phyloP scores from a whole-genome alignment of 2,888 invertebrate species.

The Holacanthella duospinosa region DNA sequence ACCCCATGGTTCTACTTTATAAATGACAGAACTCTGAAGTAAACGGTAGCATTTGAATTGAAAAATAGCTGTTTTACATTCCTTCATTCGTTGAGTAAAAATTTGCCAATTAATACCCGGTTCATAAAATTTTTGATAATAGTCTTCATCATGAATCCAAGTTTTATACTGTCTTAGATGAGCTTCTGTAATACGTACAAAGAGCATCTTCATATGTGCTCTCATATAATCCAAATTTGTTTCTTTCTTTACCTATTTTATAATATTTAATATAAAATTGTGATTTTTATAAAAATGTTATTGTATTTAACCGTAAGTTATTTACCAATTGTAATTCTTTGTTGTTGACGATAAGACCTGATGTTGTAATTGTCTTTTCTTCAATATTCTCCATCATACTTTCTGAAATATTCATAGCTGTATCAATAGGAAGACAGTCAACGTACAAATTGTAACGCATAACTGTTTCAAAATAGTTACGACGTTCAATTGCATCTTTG shows the following conservation, averaged over 20 bases:
- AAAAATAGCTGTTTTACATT: conserved; percentile 15
- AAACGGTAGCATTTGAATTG: conserved; percentile 23
- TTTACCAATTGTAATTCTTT: neutral
- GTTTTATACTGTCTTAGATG: conserved; percentile 27
- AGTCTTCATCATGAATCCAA: conserved; percentile 20
- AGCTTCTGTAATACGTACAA: conserved; percentile 22
- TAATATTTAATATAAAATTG: neutral
- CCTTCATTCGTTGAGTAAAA: neutral
- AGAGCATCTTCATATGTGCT: conserved; percentile 23
- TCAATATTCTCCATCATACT: conserved; percentile 16
- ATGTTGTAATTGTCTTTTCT: conserved; percentile 12
- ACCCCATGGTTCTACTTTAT: conserved; percentile 23
- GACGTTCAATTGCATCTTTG: conserved; percentile 52
- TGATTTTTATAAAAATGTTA: neutral
- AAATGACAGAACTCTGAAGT: conserved; percentile 28
- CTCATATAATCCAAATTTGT: conserved; percentile 26
- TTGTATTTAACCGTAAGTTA: no score
- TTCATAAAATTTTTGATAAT: neutral
- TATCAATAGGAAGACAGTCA: conserved; percentile 26
- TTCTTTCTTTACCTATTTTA: conserved; percentile 20
- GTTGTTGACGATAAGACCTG: no score
- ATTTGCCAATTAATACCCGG: neutral
- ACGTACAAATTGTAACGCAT: conserved; percentile 46
- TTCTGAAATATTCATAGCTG: conserved; percentile 1
- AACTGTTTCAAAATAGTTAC: conserved; percentile 52